Evolutionary conservation across 92 coral and sea anemone genomes (phyloP).

Genomic region (Parazoanthus swiftii): DNA sequence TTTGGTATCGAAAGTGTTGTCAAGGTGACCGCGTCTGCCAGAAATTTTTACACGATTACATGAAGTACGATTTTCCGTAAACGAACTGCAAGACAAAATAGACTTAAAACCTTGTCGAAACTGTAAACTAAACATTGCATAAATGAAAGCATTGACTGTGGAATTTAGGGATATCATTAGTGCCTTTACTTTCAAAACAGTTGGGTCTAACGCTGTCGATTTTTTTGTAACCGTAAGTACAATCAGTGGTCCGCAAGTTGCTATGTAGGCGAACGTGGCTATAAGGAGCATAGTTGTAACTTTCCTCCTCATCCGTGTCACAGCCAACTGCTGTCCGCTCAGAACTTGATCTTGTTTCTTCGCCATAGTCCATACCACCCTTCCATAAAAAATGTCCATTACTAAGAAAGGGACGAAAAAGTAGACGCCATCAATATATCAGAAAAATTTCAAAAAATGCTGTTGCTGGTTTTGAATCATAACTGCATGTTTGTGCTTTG

Average conservation of each 20-base stretch:
- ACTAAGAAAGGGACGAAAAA: conserved; percentile 1
- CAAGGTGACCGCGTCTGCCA: too few species aligned
- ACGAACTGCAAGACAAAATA: conserved; percentile 6
- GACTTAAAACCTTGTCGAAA: conserved; percentile 26
- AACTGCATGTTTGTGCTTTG: neutral
- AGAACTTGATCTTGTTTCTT: conserved; percentile 26
- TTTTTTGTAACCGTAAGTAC: neutral
- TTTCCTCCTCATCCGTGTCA: conserved; percentile 2
- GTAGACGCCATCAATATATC: neutral
- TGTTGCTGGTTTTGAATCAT: neutral
- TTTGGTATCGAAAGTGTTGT: conserved; percentile 7
- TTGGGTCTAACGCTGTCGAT: neutral
- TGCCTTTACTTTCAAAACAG: neutral
- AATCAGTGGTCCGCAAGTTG: conserved; percentile 6
- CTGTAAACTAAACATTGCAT: conserved; percentile 12
- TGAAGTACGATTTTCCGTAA: neutral
- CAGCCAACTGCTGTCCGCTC: conserved; percentile 8
- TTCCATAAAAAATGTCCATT: neutral
- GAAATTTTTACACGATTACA: neutral
- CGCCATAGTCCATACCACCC: conserved; percentile 8
- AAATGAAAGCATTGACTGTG: conserved; percentile 23
- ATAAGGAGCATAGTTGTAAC: conserved; percentile 1
- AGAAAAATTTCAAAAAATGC: neutral
- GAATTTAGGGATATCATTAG: conserved; percentile 2
- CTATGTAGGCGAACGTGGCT: neutral